Percentiles rank a stretch among this genome's conserved stretches.
Conservation (phyloP, 1,140 invertebrate species). For the Frieseomelitta varia region DNA sequence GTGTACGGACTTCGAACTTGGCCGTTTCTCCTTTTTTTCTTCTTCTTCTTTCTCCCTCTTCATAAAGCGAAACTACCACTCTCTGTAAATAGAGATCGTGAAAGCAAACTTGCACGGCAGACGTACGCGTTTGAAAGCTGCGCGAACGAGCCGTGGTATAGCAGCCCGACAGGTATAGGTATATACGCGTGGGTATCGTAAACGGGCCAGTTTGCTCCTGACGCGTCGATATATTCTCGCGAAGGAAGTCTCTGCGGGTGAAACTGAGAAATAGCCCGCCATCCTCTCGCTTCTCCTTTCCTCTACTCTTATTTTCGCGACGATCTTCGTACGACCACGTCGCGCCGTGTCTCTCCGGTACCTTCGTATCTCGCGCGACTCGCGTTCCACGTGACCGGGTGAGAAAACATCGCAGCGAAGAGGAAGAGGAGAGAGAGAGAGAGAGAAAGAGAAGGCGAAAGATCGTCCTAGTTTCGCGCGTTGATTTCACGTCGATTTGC, state of each 20-base stretch:
- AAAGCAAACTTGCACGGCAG: conserved; percentile 8
- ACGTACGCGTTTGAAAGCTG: conserved; percentile 40
- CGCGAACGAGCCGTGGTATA: conserved; percentile 11
- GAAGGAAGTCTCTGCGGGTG: conserved; percentile 81
- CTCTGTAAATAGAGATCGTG: conserved; percentile 9
- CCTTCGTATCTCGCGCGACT: not conserved
- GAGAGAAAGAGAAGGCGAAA: not conserved
- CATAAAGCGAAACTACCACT: not conserved
- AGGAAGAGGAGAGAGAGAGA: not conserved
- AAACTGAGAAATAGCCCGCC: conserved; percentile 80
- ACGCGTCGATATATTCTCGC: conserved; percentile 81
- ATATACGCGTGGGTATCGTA: conserved; percentile 74
- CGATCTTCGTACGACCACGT: not conserved
- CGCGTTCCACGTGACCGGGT: not conserved
- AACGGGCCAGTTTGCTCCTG: conserved; percentile 78
- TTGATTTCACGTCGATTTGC: not conserved
- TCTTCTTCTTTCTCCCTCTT: no score
- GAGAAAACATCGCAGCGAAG: not conserved
- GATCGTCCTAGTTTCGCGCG: not conserved
- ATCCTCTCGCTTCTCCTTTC: conserved; percentile 35
- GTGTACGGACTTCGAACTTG: not conserved
- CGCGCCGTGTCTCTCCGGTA: not conserved
- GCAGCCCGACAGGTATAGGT: conserved; percentile 15
- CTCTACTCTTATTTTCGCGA: conserved; percentile 5
- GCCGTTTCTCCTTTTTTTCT: not conserved